Evolutionary conservation across 2,888 invertebrate species (phyloP), one percentile per base, ranked within the genome.

Genomic region (Ferrisia virgata): DNA sequence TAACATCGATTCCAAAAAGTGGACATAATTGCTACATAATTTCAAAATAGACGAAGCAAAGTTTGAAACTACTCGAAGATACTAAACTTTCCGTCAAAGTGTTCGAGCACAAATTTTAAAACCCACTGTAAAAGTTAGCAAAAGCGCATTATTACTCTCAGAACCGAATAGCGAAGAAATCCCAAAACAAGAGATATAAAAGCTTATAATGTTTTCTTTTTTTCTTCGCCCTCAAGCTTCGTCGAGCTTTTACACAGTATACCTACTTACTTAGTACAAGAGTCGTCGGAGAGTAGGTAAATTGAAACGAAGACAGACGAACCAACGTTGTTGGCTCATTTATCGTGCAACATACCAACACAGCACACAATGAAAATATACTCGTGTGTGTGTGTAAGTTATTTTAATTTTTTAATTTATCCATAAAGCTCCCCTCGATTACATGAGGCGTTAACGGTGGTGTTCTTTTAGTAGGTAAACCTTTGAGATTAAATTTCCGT

Each of bases 401-500:
- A 76, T 76, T 76, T 76, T 76, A 36, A 76, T 15, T 76, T 76
- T 76, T 36, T 33, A 76, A 76, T 76, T 76, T 36, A 11, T 1
- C 72, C 9, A 36, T 36, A 76, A 72, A 76, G 36, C 18, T 36
- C 36, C 36, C 64, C 64, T 64, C 64, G 28, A 64, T 64, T 64
- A 47, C 40, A n/a, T n/a, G n/a, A 80, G 47, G 80, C 80, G 43
- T 80, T 47, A 81, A 81, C 81, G 36, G 0, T 64, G 36, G 0
- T 13, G 47, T 36, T 81, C 58, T 58, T 81, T 81, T 81, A 81
- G 22, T 22, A 81, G 81, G 58, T 81, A 81, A 81, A 81, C 58
- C 81, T 81, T 81, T 81, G 81, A 81, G 81, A 81, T 81, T 81
- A 81, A 81, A 81, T 81, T 81, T 58, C 58, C 43, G 58, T 31